phyloP scores from a whole-genome alignment of 2,888 invertebrate species.

The Hecatera dysodea region DNA sequence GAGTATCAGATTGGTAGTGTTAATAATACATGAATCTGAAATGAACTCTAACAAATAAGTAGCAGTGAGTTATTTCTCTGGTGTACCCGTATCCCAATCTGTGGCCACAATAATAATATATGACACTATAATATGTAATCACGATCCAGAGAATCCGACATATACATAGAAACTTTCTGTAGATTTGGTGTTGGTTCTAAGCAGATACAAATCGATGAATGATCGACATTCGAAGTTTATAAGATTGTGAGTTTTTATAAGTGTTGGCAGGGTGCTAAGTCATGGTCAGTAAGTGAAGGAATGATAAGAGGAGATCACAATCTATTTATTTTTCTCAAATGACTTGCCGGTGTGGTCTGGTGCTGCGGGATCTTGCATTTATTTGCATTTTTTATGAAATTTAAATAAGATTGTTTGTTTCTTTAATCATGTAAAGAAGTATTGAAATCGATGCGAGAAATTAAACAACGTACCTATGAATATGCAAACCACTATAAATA shows the following conservation, averaged over 20 bases:
- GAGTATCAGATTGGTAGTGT: too few relatives aligned
- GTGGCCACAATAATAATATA: too few relatives aligned
- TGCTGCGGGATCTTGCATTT: background rate
- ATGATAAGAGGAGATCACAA: slow-evolving; percentile 39
- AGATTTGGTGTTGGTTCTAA: background rate
- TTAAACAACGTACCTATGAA: slow-evolving; percentile 25
- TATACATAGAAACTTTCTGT: background rate
- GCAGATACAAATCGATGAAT: slow-evolving; percentile 24
- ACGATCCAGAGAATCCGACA: too few relatives aligned
- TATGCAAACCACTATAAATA: slow-evolving; percentile 42
- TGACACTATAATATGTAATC: too few relatives aligned
- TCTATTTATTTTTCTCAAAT: slow-evolving; percentile 40
- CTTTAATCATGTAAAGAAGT: background rate
- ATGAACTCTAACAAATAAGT: too few relatives aligned
- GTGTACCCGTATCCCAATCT: too few relatives aligned
- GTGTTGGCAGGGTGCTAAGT: slow-evolving; percentile 37
- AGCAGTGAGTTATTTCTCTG: too few relatives aligned
- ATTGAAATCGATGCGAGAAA: background rate
- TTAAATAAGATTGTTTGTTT: background rate
- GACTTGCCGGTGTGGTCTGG: slow-evolving; percentile 17
- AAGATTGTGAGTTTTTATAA: slow-evolving; percentile 45
- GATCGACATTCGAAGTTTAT: slow-evolving; percentile 30
- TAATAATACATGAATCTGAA: too few relatives aligned
- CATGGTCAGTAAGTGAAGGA: slow-evolving; percentile 46
- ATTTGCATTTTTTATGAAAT: background rate